A percentile compares a stretch with the other conserved stretches of the same genome.
These are phyloP conservation scores for Hylomyscus alleni DNA, from an alignment of 2,797 vertebrate species.

Conservation along the genomic window DNA sequence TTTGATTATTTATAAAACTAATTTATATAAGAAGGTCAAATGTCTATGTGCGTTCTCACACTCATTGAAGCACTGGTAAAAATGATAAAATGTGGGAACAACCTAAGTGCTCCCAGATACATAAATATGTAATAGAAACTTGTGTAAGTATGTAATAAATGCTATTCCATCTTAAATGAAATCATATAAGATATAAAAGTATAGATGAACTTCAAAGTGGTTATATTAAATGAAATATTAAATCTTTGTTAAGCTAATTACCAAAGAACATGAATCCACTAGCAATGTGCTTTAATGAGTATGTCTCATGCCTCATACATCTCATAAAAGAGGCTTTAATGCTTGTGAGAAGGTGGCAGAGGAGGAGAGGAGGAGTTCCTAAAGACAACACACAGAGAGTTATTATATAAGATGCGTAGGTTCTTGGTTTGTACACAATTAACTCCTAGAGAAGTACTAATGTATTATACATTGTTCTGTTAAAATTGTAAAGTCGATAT, in stretches of 20 bases:
- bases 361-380: rapidly evolving
- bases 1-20: background rate
- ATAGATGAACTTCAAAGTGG: background rate
- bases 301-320: background rate
- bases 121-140: background rate
- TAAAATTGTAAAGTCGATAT: background rate
- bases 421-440: background rate
- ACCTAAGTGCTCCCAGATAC: too few relatives aligned
- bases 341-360: rapidly evolving
- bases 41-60: background rate
- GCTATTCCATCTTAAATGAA: background rate
- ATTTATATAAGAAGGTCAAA: background rate
- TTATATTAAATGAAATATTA: background rate
- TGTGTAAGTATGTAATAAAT: background rate
- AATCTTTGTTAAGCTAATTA: background rate
- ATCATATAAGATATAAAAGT: background rate
- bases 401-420: background rate
- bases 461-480: background rate
- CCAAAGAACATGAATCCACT: background rate
- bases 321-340: background rate
- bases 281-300: background rate
- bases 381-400: background rate
- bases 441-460: background rate
- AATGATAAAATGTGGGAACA: background rate
- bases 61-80: background rate